Evolutionary conservation across 2,888 invertebrate species (phyloP).

Genomic region (Barypeithes pellucidus): DNA sequence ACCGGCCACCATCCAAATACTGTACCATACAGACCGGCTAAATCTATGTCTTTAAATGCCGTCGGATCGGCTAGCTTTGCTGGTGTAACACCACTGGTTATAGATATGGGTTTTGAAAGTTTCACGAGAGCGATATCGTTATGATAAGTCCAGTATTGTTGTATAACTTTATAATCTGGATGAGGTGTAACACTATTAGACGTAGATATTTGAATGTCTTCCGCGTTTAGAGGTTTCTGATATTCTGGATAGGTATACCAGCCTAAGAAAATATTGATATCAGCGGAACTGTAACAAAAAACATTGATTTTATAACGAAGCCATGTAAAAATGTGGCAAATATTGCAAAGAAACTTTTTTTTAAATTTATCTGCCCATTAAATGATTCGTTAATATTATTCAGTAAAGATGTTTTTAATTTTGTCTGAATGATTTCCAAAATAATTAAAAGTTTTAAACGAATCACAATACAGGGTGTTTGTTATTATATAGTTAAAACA

Average conservation of each 20-base stretch:
- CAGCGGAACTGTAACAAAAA: neutral
- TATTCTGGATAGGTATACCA: constrained; percentile 11
- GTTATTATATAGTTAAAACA: no score
- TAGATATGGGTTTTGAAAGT: neutral
- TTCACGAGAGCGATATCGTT: constrained; percentile 2
- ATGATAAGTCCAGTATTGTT: neutral
- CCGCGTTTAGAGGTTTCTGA: neutral
- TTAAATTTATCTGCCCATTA: no score
- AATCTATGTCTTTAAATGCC: constrained; percentile 1
- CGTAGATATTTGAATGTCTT: neutral
- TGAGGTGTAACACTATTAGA: neutral
- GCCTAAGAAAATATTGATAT: neutral
- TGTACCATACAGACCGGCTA: neutral
- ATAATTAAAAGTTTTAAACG: no score
- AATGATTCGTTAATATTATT: no score
- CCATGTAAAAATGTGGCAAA: no score
- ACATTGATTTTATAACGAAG: no score
- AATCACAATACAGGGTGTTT: no score
- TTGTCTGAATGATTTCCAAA: no score
- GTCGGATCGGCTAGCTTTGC: neutral
- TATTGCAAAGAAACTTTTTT: no score
- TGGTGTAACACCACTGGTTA: neutral
- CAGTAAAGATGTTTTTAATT: no score
- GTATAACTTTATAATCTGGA: neutral
- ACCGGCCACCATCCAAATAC: constrained; percentile 9